Evolutionary conservation across 2,113 vertebrate genomes (phyloP).

Genomic region (Rana temporaria): DNA sequence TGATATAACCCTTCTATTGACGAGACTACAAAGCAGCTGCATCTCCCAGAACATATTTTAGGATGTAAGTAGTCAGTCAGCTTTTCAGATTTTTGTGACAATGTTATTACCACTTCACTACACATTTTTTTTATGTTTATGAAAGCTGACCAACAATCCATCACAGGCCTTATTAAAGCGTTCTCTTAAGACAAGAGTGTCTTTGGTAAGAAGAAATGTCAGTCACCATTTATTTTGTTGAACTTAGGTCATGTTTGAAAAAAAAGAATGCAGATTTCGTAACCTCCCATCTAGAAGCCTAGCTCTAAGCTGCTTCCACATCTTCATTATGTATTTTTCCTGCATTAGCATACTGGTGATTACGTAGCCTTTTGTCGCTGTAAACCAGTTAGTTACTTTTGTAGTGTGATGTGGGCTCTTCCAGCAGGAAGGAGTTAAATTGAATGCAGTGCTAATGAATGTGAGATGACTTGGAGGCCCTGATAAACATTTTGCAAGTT

Average conservation of each 20-base stretch:
- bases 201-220: slow-evolving; percentile 4
- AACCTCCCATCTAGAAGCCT: neutral
- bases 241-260: slow-evolving; percentile 21
- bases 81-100: neutral
- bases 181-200: neutral
- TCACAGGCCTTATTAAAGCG: neutral
- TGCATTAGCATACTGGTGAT: neutral
- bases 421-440: slow-evolving; percentile 7
- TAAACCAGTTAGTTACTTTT: neutral
- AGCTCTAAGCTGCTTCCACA: neutral
- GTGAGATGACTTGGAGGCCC: neutral
- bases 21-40: neutral
- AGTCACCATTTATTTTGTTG: slow-evolving; percentile 11
- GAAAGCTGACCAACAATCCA: neutral
- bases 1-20: neutral
- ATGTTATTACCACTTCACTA: neutral
- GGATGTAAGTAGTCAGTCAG: neutral
- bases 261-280: neutral
- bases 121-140: neutral
- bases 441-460: slow-evolving; percentile 10
- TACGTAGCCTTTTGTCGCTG: neutral
- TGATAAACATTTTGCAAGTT: slow-evolving; percentile 7
- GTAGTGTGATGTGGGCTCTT: neutral
- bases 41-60: neutral
- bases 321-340: neutral